These are phyloP conservation scores for Drosophila anomalata DNA, from an alignment of 2,888 invertebrate species.

Conservation along the genomic window DNA sequence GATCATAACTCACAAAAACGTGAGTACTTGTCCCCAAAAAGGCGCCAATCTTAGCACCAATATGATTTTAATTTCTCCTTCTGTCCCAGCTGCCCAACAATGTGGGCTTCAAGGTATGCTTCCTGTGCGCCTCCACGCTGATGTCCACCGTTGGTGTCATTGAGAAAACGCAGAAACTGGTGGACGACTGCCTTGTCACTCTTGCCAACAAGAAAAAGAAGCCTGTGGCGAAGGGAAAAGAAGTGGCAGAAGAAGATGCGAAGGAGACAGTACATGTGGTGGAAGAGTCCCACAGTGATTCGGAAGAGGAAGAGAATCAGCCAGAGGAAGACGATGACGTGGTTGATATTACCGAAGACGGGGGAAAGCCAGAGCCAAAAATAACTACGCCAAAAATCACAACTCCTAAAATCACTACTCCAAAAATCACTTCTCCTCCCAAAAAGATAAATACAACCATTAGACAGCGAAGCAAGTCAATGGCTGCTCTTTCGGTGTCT, in stretches of 20 bases:
- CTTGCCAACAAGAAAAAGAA: background rate
- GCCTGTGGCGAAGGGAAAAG: background rate
- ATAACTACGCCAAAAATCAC: background rate
- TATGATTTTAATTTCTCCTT: background rate
- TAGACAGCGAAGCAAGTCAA: conserved; percentile 9
- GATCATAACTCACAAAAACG: conserved; percentile 29
- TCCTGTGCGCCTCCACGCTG: conserved; percentile 43
- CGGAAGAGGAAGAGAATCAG: background rate
- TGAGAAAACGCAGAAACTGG: conserved; percentile 18
- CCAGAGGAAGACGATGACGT: background rate
- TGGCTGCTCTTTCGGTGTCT: background rate
- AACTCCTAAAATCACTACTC: background rate
- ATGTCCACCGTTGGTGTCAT: conserved; percentile 29
- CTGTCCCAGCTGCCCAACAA: conserved; percentile 33
- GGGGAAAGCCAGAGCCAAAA: background rate
- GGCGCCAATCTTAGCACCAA: background rate
- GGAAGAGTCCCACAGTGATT: background rate
- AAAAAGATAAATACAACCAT: background rate
- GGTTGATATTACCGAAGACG: background rate
- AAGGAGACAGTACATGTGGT: background rate
- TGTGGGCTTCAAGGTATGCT: conserved; percentile 50
- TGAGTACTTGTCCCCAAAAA: conserved; percentile 49
- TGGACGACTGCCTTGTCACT: conserved; percentile 3
- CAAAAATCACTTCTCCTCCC: background rate
- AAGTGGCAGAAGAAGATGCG: background rate